Evolutionary conservation across 2,888 invertebrate genomes (phyloP), one percentile per base, ranked within the genome.

Genomic region (Myathropa florea): DNA sequence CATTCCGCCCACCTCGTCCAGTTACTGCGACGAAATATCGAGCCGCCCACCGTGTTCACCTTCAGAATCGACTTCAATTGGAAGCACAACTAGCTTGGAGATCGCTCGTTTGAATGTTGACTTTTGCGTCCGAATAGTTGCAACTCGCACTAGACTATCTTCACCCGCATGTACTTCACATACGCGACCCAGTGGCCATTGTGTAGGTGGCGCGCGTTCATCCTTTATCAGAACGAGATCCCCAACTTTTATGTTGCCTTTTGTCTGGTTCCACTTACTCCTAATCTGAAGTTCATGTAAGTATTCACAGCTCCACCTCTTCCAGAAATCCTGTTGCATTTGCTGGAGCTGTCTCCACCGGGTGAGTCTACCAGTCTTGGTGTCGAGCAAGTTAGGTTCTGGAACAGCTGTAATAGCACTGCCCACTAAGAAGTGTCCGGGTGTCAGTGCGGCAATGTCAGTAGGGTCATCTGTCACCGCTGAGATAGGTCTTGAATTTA

Each of bases 261-360:
- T n/a, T n/a, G n/a, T n/a, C n/a, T n/a, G n/a, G n/a, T n/a, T n/a
- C n/a, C n/a, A 83, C 30, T 80, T 83, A 7, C 12, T 12, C 26
- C 80, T 28, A 9, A 61, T 39, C 46, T 83, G 73, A 14, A 81
- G 59, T 14, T 77, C 71, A 10, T 46, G 36, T 2, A 88, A 28
- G 67, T 83, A 83, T 28, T 81, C 81, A n/a, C 39, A n/a, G 30
- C 60, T 63, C 81, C 81, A 84, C 4, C 81, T 59, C 18, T 76
- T 80, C 83, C 82, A 82, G 28, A n/a, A n/a, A n/a, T n/a, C n/a
- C n/a, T n/a, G n/a, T n/a, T n/a, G n/a, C n/a, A n/a, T n/a, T n/a
- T n/a, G 28, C 75, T 76, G 23, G 0, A 30, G 23, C 23, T 64
- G 36, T 26, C 61, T 24, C 72, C 67, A 26, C 24, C 65, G 14